Evolutionary conservation across 2,797 vertebrate genomes (phyloP).

Genomic region (Nasua narica): DNA sequence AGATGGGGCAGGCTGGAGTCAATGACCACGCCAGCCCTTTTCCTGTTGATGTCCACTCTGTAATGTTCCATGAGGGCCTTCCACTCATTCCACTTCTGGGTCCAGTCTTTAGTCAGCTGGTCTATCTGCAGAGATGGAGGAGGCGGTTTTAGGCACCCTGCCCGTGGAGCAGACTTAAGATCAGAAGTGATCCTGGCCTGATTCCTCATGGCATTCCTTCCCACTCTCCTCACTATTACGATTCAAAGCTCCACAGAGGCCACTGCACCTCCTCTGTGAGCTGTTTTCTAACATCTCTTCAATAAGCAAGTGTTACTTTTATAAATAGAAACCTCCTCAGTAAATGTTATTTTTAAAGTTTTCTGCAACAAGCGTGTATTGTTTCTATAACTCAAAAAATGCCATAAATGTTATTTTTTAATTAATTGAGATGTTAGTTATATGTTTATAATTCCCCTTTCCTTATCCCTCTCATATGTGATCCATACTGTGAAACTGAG

Average conservation of each 20-base stretch:
- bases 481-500: not conserved
- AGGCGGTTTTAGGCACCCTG: not conserved
- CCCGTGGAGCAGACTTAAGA: not conserved
- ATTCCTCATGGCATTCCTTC: not conserved
- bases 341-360: not conserved
- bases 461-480: not conserved
- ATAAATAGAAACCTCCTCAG: not conserved
- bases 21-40: constrained; percentile 91
- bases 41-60: constrained; percentile 93
- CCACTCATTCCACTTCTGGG: constrained; percentile 91
- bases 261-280: not conserved
- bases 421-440: not conserved
- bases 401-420: not conserved
- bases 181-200: not conserved
- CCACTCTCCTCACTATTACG: not conserved
- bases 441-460: not conserved
- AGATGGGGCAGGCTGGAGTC: constrained; percentile 93
- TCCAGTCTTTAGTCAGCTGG: constrained; percentile 95
- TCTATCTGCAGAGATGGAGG: constrained; percentile 88
- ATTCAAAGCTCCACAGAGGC: not conserved
- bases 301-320: constrained; percentile 18
- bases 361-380: not conserved
- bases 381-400: not conserved
- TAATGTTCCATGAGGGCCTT: constrained; percentile 93
- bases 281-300: constrained; percentile 7